A percentile compares a stretch with the other conserved stretches of the same genome.
These are phyloP conservation scores for Lepidotrigona ventralis DNA, from an alignment of 1,140 invertebrate species.

Conservation along the genomic window DNA sequence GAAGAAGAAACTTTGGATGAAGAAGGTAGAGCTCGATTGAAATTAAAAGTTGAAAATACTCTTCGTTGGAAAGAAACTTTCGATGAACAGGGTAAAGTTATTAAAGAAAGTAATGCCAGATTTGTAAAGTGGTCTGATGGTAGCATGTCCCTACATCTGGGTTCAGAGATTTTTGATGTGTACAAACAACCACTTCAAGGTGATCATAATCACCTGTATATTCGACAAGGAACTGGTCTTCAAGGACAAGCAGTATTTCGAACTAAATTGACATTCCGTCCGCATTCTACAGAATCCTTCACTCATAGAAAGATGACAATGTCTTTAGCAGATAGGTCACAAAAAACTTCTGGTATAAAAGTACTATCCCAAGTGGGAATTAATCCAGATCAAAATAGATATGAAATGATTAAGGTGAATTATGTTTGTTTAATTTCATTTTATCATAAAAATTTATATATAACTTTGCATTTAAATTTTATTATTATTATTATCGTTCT, in stretches of 20 bases:
- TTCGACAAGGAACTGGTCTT: slow-evolving; percentile 97
- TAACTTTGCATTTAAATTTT: slow-evolving; percentile 1
- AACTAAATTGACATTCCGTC: slow-evolving; percentile 97
- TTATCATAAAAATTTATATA: not conserved
- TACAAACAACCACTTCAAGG: slow-evolving; percentile 94
- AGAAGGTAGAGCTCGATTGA: slow-evolving; percentile 95
- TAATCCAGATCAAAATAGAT: slow-evolving; percentile 95
- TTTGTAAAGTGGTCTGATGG: slow-evolving; percentile 99
- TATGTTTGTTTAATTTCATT: slow-evolving; percentile 2
- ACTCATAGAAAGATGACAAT: slow-evolving; percentile 99
- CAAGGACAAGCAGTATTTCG: slow-evolving; percentile 98
- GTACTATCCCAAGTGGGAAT: slow-evolving; percentile 96
- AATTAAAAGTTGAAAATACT: slow-evolving; percentile 98
- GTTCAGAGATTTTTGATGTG: slow-evolving; percentile 98
- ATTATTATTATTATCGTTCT: not conserved
- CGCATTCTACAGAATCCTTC: slow-evolving; percentile 98
- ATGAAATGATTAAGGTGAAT: slow-evolving; percentile 92
- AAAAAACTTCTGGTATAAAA: slow-evolving; percentile 97
- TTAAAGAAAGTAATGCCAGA: slow-evolving; percentile 96
- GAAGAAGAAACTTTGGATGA: slow-evolving; percentile 99
- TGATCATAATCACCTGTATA: slow-evolving; percentile 89
- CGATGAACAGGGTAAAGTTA: slow-evolving; percentile 90
- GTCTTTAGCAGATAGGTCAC: slow-evolving; percentile 97
- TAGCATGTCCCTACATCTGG: slow-evolving; percentile 97
- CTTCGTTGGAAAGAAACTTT: slow-evolving; percentile 96